Base-by-base conservation (phyloP, 2,113 vertebrate species). In the Onychostoma macrolepis region DNA sequence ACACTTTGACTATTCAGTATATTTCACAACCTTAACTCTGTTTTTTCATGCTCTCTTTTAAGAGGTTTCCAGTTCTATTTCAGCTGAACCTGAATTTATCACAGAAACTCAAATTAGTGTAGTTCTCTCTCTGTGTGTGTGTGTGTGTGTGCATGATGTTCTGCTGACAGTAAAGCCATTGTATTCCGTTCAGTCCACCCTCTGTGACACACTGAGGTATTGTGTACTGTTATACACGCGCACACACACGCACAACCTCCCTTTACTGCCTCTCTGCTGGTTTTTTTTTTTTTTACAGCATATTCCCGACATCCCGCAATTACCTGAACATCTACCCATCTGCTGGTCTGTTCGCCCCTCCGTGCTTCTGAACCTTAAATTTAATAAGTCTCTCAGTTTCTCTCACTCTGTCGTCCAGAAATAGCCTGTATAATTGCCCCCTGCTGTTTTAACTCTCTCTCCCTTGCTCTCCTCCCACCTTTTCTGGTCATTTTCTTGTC, bases 131-230 rank as follows among this genome's bases (percentile, higher is more conserved):
- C n/a, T n/a, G 13, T 17, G 13, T 82, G n/a, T 81, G 76, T 56
- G 43, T 56, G 30, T 58, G 50, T 21, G 53, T 41, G 33, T 41
- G 38, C 1, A 26, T 17, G 61, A 12, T 74, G 28, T 74, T 53
- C 33, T 17, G 33, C 67, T 74, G 67, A 84, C 67, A 84, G 67
- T 56, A 74, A 74, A 84, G 67, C 48, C 30, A 38, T 84, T 58
- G 67, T 74, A 26, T 30, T 74, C 26, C 19, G 4, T 50, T 72
- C 30, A 56, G 21, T 72, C 41, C 82, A 84, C 45, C 19, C 43
- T 84, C 30, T 71, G 28, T 50, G 26, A 71, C 65, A 83, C 12
- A 71, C 43, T 84, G 82, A 84, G 67, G 82, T 84, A 84, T 84
- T 84, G 82, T 84, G 30, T 30, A 19, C 58, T 21, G 38, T 71